Conservation (phyloP, 2,888 invertebrate species). For the Phengaris arion region DNA sequence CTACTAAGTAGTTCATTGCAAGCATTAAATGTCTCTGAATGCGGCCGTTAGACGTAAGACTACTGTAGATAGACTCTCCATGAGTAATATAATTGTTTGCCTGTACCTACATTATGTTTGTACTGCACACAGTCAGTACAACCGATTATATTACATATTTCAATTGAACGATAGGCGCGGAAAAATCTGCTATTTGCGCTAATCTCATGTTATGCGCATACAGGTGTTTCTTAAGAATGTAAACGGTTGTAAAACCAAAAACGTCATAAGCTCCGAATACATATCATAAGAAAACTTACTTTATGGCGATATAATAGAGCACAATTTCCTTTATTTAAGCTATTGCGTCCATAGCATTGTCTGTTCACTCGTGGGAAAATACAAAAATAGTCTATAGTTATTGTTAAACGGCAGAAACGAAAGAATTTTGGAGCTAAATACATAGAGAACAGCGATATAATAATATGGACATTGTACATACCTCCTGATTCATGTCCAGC, state of each 20-base stretch:
- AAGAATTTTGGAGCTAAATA: neutral
- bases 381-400: neutral
- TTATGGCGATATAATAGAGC: neutral
- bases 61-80: too few relatives aligned
- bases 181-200: neutral
- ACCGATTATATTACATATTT: too few relatives aligned
- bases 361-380: conserved; percentile 12
- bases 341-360: conserved; percentile 11
- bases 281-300: neutral
- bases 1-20: too few relatives aligned
- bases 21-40: too few relatives aligned
- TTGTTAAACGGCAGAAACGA: neutral
- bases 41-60: too few relatives aligned
- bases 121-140: too few relatives aligned
- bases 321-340: neutral
- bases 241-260: neutral
- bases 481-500: too few relatives aligned
- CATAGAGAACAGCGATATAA: neutral
- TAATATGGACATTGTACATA: too few relatives aligned
- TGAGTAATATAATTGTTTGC: too few relatives aligned
- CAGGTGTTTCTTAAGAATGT: conserved; percentile 26
- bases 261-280: conserved; percentile 6
- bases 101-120: too few relatives aligned
- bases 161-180: neutral
- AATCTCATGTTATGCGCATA: neutral